phyloP scores from a whole-genome alignment of 2,113 vertebrate genomes.

The Dermatemys mawii region DNA sequence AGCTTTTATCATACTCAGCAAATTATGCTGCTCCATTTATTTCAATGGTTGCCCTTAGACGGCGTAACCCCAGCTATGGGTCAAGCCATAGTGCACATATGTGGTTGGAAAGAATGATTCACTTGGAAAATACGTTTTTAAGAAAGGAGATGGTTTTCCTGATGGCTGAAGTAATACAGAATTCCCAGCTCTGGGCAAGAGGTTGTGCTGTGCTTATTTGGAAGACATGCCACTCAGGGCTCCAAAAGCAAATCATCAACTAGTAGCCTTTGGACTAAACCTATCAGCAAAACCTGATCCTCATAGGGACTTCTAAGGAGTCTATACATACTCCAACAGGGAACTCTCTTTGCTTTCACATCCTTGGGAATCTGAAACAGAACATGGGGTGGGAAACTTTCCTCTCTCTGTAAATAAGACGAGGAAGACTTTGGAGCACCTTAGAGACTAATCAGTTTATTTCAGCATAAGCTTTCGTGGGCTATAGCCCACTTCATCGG shows the following conservation, averaged over 20 bases:
- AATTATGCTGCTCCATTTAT: not conserved
- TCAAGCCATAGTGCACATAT: not conserved
- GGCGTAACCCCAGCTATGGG: fast-evolving
- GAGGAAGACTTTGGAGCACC: no score
- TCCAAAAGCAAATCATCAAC: not conserved
- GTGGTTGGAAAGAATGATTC: not conserved
- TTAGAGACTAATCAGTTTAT: no score
- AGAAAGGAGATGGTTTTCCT: not conserved
- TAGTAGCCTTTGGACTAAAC: not conserved
- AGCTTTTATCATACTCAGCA: not conserved
- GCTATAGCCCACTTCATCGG: no score
- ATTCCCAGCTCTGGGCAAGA: not conserved
- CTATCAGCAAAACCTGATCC: not conserved
- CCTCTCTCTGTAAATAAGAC: no score
- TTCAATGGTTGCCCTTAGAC: not conserved
- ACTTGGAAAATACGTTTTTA: not conserved
- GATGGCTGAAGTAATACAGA: not conserved
- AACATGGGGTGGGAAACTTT: not conserved
- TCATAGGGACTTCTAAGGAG: not conserved
- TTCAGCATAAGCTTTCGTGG: no score
- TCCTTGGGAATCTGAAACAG: not conserved
- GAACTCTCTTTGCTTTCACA: not conserved
- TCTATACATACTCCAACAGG: not conserved
- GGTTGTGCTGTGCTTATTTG: not conserved
- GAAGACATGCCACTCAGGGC: no score